Percentiles rank a stretch among this genome's conserved stretches.
These are phyloP conservation scores for Xiphorhynchus erythropygius DNA, from an alignment of 2,797 vertebrate species.

Conservation along the genomic window DNA sequence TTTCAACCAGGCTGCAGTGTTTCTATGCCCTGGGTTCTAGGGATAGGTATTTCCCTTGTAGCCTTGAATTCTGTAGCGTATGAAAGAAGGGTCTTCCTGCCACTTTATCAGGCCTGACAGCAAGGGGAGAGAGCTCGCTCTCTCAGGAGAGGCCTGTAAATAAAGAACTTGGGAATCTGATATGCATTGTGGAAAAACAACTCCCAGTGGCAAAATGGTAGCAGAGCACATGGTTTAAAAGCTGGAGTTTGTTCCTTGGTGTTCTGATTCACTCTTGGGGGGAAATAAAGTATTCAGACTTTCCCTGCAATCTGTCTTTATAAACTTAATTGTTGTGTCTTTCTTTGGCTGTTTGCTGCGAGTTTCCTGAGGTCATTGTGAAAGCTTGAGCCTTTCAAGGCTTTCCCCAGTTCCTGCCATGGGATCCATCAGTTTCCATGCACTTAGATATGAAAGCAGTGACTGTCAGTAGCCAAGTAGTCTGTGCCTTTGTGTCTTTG, in stretches of 20 bases:
- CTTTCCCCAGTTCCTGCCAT: background rate
- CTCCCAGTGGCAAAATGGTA: background rate
- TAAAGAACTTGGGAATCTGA: background rate
- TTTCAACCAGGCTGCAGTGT: background rate
- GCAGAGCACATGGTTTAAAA: background rate
- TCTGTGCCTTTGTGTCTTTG: background rate
- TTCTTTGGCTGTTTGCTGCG: background rate
- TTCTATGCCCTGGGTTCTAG: background rate
- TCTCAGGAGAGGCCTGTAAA: background rate
- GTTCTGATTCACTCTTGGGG: background rate
- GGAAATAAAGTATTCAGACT: background rate
- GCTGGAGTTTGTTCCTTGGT: background rate
- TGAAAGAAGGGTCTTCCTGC: background rate
- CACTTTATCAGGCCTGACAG: background rate
- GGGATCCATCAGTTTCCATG: background rate
- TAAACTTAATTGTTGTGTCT: background rate
- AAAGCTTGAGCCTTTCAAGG: background rate
- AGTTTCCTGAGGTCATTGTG: background rate
- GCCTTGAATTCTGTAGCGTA: background rate
- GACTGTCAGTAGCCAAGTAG: background rate
- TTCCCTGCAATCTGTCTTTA: background rate
- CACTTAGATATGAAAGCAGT: background rate
- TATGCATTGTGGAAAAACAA: background rate
- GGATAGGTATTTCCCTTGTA: background rate
- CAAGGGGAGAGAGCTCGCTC: background rate